A percentile compares a stretch with the other conserved stretches of the same genome.
phyloP scores from a whole-genome alignment of 2,113 vertebrate genomes.

The Onychorhynchus coronatus region DNA sequence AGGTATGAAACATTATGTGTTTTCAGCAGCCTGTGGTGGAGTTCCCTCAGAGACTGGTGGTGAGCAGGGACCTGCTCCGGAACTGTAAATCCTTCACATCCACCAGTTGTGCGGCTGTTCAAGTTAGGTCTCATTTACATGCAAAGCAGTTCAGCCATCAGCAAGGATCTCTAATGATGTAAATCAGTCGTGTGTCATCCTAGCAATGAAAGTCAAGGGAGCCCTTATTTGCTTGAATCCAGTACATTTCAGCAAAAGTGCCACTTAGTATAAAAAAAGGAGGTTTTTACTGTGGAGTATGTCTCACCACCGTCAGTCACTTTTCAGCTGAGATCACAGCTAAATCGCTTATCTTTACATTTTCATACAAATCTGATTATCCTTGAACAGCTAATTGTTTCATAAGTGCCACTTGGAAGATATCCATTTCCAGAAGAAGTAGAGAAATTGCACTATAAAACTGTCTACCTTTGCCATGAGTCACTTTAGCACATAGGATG shows the following conservation, averaged over 20 bases:
- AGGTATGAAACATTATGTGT: not conserved
- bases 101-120: not conserved
- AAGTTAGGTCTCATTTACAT: constrained; percentile 17
- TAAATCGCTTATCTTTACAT: constrained; percentile 52
- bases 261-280: constrained; percentile 18
- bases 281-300: not conserved
- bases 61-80: not conserved
- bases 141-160: constrained; percentile 16
- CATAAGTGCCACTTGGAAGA: constrained; percentile 54
- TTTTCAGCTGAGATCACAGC: constrained; percentile 49
- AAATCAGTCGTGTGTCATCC: constrained; percentile 37
- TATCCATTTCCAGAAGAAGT: constrained; percentile 46
- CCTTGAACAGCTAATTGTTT: constrained; percentile 59
- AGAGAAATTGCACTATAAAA: constrained; percentile 59
- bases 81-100: constrained; percentile 4
- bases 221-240: not conserved
- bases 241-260: constrained; percentile 35
- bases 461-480: constrained; percentile 42
- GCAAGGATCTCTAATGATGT: constrained; percentile 28
- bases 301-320: not conserved
- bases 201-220: constrained; percentile 32
- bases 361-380: constrained; percentile 63
- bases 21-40: not conserved
- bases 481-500: constrained; percentile 38
- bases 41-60: not conserved